Evolutionary conservation across 2,797 vertebrate genomes (phyloP), one percentile per base, ranked within the genome.

Genomic region (Chelon labrosus): DNA sequence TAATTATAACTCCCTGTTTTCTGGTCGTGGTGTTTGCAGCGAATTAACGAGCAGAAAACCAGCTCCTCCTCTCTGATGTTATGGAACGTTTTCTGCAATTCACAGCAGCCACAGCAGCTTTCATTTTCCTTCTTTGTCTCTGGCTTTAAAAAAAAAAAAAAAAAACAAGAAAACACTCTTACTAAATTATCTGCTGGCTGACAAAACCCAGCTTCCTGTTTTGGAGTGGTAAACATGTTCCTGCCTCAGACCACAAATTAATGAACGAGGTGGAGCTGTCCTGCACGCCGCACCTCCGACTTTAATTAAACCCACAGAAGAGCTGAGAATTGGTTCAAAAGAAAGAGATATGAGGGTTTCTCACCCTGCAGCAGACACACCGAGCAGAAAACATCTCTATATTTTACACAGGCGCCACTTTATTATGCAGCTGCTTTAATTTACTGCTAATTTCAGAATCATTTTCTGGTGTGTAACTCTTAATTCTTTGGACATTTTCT

Each of bases 251-350:
- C 79, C 31, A 54, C 70, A 83, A 73, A 85, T 81, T 79, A 84
- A 76, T 9, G 2, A 50, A 65, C 47, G 64, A 80, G 82, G 79
- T 12, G 49, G 61, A 79, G 73, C 42, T 3, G 57, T 61, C 27
- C 27, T 9, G 41, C 31, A 35, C 31, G 31, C 57, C 44, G 55
- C 67, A 52, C 53, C 79, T 69, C 64, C 7, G 10, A 35, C 64
- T 89, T 82, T 80, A 87, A 89, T 85, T 85, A 84, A 85, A 77
- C 54, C 78, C 73, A 38, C 84, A 65, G 73, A 63, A 60, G 27
- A 73, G 68, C 52, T 1, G 25, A 70, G 68, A 66, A 47, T n/a
- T 10, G 2, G 54, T 70, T 80, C 35, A n/a, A 8, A 70, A 31
- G 13, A 60, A 35, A 35, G 39, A 62, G 67, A 65, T 47, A 46